Evolutionary conservation across 2,113 vertebrate genomes (phyloP).

Genomic region (Anhinga rufa): DNA sequence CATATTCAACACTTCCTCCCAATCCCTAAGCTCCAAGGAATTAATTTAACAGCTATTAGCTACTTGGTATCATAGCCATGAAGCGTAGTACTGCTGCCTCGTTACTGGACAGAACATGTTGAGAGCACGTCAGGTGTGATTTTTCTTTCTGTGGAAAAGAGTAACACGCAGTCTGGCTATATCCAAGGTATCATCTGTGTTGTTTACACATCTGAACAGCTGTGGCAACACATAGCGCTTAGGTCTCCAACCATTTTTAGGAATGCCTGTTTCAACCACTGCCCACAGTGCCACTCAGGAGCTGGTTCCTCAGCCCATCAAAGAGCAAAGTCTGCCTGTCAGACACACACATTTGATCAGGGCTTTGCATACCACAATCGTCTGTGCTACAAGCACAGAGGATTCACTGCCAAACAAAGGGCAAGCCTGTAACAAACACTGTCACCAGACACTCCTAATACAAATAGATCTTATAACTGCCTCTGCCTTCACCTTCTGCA

Average conservation of each 20-base stretch:
- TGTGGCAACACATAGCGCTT: accelerated
- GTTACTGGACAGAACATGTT: not conserved
- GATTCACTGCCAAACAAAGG: not conserved
- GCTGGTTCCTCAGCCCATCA: not conserved
- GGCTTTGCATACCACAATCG: not conserved
- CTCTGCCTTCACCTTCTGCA: not conserved
- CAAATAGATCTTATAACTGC: not conserved
- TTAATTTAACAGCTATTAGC: not conserved
- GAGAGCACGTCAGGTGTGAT: not conserved
- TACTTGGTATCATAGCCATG: not conserved
- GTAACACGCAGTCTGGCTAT: not conserved
- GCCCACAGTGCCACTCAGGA: not conserved
- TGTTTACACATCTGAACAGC: not conserved
- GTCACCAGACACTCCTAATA: not conserved
- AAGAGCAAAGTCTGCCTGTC: not conserved
- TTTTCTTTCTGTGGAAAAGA: not conserved
- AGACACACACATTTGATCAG: not conserved
- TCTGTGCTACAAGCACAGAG: not conserved
- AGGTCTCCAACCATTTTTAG: not conserved
- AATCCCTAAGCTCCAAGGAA: not conserved
- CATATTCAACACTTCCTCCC: not conserved
- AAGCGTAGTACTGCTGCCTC: not conserved
- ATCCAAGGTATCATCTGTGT: not conserved
- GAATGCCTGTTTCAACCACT: not conserved
- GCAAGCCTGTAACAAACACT: not conserved